A percentile compares a stretch with the other conserved stretches of the same genome.
These are phyloP conservation scores for Charina bottae DNA, from an alignment of 2,113 vertebrate genomes.

Conservation along the genomic window DNA sequence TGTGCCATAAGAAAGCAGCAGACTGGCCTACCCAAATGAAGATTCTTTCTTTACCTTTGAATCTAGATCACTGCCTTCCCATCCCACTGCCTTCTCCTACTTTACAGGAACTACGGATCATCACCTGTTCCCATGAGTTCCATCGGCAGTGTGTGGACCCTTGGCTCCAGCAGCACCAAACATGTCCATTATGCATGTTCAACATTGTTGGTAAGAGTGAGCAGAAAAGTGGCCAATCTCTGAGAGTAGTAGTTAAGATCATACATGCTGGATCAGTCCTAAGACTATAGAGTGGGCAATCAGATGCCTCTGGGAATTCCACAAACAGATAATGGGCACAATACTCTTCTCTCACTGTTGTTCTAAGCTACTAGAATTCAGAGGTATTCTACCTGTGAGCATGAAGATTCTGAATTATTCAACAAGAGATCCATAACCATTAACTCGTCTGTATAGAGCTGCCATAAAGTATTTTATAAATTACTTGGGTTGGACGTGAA, in stretches of 20 bases:
- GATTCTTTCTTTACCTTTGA: not conserved
- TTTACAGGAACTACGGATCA: constrained; percentile 90
- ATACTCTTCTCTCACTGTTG: not conserved
- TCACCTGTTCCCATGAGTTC: constrained; percentile 96
- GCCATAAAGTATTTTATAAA: too few species aligned
- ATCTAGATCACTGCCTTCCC: not conserved
- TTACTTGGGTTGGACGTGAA: too few species aligned
- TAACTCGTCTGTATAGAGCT: not conserved
- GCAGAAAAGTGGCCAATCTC: not conserved
- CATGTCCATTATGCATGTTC: constrained; percentile 98
- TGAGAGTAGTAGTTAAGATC: not conserved
- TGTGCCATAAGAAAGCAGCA: not conserved
- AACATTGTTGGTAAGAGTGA: constrained; percentile 91
- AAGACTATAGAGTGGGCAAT: not conserved
- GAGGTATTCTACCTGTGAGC: not conserved
- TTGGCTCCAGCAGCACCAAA: constrained; percentile 93
- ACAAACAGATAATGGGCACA: not conserved
- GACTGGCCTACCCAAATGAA: not conserved
- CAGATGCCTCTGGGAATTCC: not conserved
- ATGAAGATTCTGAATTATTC: not conserved
- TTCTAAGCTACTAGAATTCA: not conserved
- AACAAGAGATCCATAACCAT: not conserved
- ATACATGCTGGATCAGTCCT: not conserved
- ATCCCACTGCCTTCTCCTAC: constrained; percentile 11
- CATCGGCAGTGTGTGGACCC: constrained; percentile 95